Evolutionary conservation across 2,797 vertebrate species (phyloP).

Genomic region (Hybognathus amarus): DNA sequence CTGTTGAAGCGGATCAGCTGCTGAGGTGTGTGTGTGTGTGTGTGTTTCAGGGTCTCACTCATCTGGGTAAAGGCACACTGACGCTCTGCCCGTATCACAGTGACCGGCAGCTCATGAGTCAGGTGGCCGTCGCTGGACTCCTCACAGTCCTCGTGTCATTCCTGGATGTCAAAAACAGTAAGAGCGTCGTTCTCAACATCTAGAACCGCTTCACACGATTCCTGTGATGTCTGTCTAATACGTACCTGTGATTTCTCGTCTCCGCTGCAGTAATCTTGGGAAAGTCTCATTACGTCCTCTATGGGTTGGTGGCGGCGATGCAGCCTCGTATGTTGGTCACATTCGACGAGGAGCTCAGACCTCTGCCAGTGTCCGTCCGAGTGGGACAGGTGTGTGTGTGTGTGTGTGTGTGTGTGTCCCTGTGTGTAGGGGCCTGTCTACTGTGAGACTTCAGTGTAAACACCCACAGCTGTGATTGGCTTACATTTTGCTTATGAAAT

Average conservation of each 20-base stretch:
- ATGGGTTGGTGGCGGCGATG: conserved; percentile 96
- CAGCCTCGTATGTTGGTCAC: conserved; percentile 98
- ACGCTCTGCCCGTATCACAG: conserved; percentile 98
- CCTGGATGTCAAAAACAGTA: conserved; percentile 97
- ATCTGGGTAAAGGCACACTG: conserved; percentile 96
- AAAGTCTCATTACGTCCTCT: conserved; percentile 96
- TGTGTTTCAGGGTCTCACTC: conserved; percentile 89
- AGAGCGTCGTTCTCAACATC: conserved; percentile 65
- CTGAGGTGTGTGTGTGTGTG: conserved; percentile 17
- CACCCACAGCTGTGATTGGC: no score
- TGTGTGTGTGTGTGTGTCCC: no score
- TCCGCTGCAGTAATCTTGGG: conserved; percentile 88
- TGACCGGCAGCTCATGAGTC: conserved; percentile 98
- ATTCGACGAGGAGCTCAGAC: conserved; percentile 93
- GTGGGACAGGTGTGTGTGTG: conserved; percentile 88
- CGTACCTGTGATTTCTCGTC: no score
- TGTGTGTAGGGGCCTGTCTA: no score
- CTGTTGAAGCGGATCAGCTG: neutral
- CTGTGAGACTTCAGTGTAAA: no score
- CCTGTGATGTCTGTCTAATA: neutral
- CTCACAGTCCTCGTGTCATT: conserved; percentile 96
- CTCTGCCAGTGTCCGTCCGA: conserved; percentile 92
- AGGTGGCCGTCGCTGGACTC: conserved; percentile 94
- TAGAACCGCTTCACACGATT: fast-evolving
- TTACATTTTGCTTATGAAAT: no score